phyloP scores from a whole-genome alignment of 2,113 vertebrate species.

The Anas platyrhynchos region DNA sequence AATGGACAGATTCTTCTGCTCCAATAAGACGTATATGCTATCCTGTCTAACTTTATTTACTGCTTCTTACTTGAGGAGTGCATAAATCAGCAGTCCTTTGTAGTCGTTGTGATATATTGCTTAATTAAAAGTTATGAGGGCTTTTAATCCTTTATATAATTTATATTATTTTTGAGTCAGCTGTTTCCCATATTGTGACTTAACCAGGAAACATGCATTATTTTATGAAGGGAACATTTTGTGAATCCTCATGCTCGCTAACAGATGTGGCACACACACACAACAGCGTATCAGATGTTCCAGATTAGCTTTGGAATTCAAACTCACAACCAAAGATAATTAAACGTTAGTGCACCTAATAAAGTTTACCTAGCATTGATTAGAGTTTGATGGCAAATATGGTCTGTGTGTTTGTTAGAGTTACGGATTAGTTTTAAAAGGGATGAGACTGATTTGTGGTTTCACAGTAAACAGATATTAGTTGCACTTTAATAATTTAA shows the following conservation, averaged over 20 bases:
- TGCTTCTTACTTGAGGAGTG: slow-evolving; percentile 30
- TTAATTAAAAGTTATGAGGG: slow-evolving; percentile 75
- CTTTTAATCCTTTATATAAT: slow-evolving; percentile 64
- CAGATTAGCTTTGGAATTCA: slow-evolving; percentile 51
- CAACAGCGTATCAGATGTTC: slow-evolving; percentile 37
- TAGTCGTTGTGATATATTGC: slow-evolving; percentile 65
- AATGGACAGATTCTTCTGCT: slow-evolving; percentile 1
- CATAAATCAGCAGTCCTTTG: slow-evolving; percentile 57
- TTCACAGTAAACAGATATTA: slow-evolving; percentile 27
- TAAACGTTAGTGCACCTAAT: slow-evolving; percentile 50
- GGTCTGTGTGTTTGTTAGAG: not conserved
- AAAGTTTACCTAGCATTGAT: slow-evolving; percentile 50
- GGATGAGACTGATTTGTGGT: not conserved
- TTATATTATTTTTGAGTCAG: slow-evolving; percentile 67
- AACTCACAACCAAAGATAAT: slow-evolving; percentile 54
- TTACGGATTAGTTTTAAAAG: slow-evolving; percentile 44
- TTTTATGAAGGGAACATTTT: not conserved
- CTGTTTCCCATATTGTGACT: slow-evolving; percentile 39
- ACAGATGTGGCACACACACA: slow-evolving; percentile 59
- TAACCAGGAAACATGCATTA: slow-evolving; percentile 26
- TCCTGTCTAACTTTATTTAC: slow-evolving; percentile 63
- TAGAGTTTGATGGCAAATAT: slow-evolving; percentile 39
- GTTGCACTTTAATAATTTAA: slow-evolving; percentile 38
- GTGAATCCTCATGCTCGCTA: not conserved
- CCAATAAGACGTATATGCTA: slow-evolving; percentile 21